These are phyloP conservation scores for Scomberomorus guttatus DNA, from an alignment of 2,797 vertebrate genomes.

Conservation along the genomic window DNA sequence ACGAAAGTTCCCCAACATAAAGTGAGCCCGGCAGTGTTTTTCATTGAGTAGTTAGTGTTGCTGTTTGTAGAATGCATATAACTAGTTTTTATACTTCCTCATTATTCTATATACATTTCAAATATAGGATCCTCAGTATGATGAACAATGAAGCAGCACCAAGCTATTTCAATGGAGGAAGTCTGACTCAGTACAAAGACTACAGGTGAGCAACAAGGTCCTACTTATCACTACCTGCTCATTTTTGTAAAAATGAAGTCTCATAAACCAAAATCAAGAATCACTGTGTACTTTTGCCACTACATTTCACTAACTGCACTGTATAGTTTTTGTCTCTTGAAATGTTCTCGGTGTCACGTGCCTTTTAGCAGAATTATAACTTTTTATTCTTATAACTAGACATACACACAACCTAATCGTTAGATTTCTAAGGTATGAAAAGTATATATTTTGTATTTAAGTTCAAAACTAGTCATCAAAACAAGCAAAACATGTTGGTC, in stretches of 20 bases:
- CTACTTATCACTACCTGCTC: no score
- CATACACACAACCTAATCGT: not conserved
- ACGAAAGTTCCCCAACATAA: slow-evolving; percentile 85
- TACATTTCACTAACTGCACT: not conserved
- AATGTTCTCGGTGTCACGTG: not conserved
- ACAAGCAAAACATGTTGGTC: no score
- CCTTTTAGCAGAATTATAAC: not conserved
- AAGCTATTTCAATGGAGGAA: slow-evolving; percentile 89
- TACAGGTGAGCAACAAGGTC: slow-evolving; percentile 78
- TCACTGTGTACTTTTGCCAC: not conserved
- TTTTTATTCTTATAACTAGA: no score
- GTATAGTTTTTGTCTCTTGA: not conserved
- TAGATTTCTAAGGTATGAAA: not conserved
- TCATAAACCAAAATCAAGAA: not conserved
- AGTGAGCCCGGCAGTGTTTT: slow-evolving; percentile 56
- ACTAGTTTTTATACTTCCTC: not conserved
- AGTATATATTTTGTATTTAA: no score
- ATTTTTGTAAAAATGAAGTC: not conserved
- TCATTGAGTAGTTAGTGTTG: not conserved
- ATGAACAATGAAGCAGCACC: slow-evolving; percentile 89
- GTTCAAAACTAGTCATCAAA: no score
- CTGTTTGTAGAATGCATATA: not conserved
- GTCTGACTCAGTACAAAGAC: slow-evolving; percentile 83
- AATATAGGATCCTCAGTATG: slow-evolving; percentile 85
- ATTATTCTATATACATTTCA: not conserved